Percentiles rank a stretch among this genome's conserved stretches.
Conservation (phyloP, 2,113 vertebrate genomes). For the Pelobates fuscus region DNA sequence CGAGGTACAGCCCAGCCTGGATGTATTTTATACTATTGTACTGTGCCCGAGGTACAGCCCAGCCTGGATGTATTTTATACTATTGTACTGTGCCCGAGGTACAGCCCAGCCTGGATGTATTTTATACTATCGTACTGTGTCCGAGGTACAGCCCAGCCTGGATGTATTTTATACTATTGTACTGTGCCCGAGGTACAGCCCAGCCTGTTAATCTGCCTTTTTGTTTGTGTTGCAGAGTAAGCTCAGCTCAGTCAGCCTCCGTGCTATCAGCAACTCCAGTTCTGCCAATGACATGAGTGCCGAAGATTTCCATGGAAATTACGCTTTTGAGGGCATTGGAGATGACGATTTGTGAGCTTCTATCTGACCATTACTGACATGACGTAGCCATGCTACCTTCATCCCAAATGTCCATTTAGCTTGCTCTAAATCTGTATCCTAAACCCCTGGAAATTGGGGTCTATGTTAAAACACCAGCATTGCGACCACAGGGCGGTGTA, state of each 20-base stretch:
- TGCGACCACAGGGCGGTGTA: conserved; percentile 36
- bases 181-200: too few relatives aligned
- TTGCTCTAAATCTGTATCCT: conserved; percentile 61
- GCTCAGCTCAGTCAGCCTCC: conserved; percentile 90
- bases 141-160: too few relatives aligned
- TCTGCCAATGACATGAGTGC: conserved; percentile 81
- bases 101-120: too few relatives aligned
- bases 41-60: too few relatives aligned
- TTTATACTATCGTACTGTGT: too few relatives aligned
- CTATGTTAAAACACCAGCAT: conserved; percentile 42
- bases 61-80: too few relatives aligned
- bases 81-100: too few relatives aligned
- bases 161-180: too few relatives aligned
- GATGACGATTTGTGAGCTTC: conserved; percentile 91
- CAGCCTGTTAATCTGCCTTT: too few relatives aligned
- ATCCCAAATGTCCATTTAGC: conserved; percentile 56
- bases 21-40: too few relatives aligned
- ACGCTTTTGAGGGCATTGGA: conserved; percentile 96
- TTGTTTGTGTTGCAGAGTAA: conserved; percentile 92
- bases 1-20: too few relatives aligned
- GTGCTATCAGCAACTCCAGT: conserved; percentile 89
- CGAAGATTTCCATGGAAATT: conserved; percentile 94
- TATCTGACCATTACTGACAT: not conserved
- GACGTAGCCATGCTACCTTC: not conserved
- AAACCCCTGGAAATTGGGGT: conserved; percentile 46